A percentile compares a stretch with the other conserved stretches of the same genome.
phyloP scores from a whole-genome alignment of 1,140 invertebrate genomes.

The Aphelinus certus region DNA sequence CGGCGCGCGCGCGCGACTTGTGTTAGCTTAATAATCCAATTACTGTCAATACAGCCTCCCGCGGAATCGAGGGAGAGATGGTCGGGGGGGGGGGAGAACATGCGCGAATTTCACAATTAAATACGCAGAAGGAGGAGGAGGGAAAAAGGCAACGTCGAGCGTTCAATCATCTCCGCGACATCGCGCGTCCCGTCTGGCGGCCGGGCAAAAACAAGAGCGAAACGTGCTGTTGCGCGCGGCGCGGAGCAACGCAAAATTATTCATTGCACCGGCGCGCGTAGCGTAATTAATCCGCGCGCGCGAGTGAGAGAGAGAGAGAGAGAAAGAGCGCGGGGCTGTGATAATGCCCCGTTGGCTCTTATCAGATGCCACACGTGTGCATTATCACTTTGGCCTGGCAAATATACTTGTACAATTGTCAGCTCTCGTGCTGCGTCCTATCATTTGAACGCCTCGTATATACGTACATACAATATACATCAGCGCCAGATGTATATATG shows the following conservation, averaged over 20 bases:
- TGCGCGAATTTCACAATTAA: slow-evolving; percentile 31
- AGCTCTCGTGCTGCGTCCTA: too few relatives aligned
- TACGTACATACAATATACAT: too few relatives aligned
- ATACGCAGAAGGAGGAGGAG: not conserved
- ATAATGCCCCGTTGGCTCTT: not conserved
- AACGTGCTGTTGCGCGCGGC: not conserved
- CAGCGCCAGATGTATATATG: too few relatives aligned
- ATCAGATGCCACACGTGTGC: not conserved
- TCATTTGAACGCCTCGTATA: too few relatives aligned
- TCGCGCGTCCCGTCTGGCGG: not conserved
- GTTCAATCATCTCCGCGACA: too few relatives aligned
- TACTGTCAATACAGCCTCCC: slow-evolving; percentile 33
- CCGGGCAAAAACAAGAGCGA: not conserved
- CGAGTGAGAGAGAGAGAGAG: not conserved
- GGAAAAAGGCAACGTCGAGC: not conserved
- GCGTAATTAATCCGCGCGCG: not conserved
- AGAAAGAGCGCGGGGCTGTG: not conserved
- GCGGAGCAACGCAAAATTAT: slow-evolving; percentile 21
- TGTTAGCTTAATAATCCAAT: slow-evolving; percentile 34
- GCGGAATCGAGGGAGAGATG: not conserved
- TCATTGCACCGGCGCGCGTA: slow-evolving; percentile 16
- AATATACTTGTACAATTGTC: too few relatives aligned
- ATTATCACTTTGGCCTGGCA: not conserved
- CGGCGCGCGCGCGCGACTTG: not conserved
- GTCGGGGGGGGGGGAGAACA: not conserved